phyloP scores from a whole-genome alignment of 2,113 vertebrate species.

The Rhinolophus sinicus region DNA sequence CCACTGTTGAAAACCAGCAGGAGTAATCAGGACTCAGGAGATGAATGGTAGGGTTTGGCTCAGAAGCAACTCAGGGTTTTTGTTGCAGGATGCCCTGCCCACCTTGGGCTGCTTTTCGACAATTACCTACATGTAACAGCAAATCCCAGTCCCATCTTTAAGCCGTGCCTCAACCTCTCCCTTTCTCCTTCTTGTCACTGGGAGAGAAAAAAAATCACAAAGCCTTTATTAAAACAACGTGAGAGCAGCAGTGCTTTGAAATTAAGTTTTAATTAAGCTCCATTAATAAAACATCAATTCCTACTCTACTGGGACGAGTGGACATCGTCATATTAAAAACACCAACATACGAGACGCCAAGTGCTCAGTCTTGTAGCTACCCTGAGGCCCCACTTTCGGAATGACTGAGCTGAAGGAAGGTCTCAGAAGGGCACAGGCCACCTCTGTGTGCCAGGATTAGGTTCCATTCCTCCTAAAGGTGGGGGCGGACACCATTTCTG shows the following conservation, averaged over 20 bases:
- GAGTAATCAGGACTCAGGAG: not conserved
- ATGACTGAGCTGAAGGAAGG: not conserved
- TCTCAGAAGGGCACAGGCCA: not conserved
- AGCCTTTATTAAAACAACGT: slow-evolving; percentile 31
- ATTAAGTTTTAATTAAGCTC: slow-evolving; percentile 60
- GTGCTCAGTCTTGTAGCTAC: not conserved
- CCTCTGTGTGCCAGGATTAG: too few species aligned
- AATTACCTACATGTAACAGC: not conserved
- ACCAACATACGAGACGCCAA: not conserved
- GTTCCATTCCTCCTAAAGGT: not conserved
- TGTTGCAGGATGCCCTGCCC: not conserved
- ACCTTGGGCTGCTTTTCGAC: not conserved
- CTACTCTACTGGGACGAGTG: not conserved
- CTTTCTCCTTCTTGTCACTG: not conserved
- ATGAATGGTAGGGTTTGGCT: not conserved
- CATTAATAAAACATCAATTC: slow-evolving; percentile 57
- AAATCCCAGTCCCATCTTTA: not conserved
- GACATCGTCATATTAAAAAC: slow-evolving; percentile 26
- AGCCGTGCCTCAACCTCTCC: not conserved
- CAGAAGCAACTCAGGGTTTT: not conserved
- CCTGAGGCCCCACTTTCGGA: not conserved
- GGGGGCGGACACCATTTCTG: not conserved
- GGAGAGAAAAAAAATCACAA: not conserved
- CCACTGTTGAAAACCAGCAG: not conserved
- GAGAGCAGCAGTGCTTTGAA: slow-evolving; percentile 38